Evolutionary conservation across 2,888 invertebrate species (phyloP).

Genomic region (Leptinotarsa peninsularis): DNA sequence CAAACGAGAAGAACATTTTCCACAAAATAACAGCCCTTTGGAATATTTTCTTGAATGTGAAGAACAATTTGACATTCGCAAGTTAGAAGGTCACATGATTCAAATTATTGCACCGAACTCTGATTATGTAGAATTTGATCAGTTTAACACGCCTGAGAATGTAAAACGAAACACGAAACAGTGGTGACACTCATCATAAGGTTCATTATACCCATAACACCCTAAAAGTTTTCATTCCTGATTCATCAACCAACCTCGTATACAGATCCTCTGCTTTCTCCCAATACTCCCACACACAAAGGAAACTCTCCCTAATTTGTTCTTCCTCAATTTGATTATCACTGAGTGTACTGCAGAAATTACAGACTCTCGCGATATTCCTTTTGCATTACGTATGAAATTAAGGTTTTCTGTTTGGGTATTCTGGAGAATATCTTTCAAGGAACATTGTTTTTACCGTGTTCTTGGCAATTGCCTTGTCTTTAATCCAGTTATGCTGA

Average conservation of each 20-base stretch:
- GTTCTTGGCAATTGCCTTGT: slow-evolving; percentile 9
- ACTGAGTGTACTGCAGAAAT: slow-evolving; percentile 32
- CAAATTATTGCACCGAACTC: no score
- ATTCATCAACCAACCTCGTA: background rate
- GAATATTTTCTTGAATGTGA: no score
- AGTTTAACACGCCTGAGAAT: no score
- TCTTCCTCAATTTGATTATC: slow-evolving; percentile 39
- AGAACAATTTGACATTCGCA: no score
- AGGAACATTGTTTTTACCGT: slow-evolving; percentile 19
- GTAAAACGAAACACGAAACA: no score
- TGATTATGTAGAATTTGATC: no score
- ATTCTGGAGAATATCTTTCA: slow-evolving; percentile 34
- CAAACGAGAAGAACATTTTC: no score
- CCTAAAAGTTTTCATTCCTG: background rate
- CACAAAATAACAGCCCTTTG: no score
- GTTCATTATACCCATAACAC: no score
- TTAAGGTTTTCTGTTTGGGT: slow-evolving; percentile 35
- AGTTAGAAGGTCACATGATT: no score
- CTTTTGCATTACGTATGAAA: slow-evolving; percentile 42
- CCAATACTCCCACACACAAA: slow-evolving; percentile 30
- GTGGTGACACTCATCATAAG: no score
- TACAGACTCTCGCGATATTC: slow-evolving; percentile 35
- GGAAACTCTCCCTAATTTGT: slow-evolving; percentile 31
- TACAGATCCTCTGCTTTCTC: background rate
- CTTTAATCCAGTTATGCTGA: slow-evolving; percentile 17